Evolutionary conservation across 2,113 vertebrate genomes (phyloP).

Genomic region (Motacilla alba): DNA sequence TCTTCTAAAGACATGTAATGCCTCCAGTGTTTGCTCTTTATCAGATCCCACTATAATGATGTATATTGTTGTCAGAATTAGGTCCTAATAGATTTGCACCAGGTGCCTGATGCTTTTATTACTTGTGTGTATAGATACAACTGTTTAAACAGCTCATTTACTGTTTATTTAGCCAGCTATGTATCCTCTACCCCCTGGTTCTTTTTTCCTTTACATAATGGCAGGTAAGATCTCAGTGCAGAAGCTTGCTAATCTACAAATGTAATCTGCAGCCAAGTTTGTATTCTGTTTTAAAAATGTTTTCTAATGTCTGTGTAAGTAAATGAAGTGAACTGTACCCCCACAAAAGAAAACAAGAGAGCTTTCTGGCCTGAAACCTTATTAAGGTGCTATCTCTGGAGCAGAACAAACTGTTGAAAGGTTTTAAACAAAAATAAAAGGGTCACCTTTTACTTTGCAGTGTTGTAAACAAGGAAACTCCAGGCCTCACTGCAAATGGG

Average conservation of each 20-base stretch:
- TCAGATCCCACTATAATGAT: conserved; percentile 74
- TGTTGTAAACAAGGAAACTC: conserved; percentile 60
- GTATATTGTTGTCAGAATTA: conserved; percentile 69
- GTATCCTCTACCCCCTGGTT: not conserved
- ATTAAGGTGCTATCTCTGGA: conserved; percentile 55
- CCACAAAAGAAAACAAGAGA: conserved; percentile 16
- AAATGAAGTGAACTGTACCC: not conserved
- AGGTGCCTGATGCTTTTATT: conserved; percentile 73
- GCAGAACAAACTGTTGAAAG: conserved; percentile 72
- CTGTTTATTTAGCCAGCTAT: conserved; percentile 55
- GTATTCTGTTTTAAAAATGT: conserved; percentile 26
- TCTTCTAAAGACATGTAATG: conserved; percentile 79
- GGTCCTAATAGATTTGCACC: conserved; percentile 64
- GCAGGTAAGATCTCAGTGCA: conserved; percentile 45
- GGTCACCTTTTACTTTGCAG: conserved; percentile 66
- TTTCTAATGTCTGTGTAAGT: conserved; percentile 24
- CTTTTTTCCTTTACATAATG: conserved; percentile 31
- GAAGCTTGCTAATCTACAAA: conserved; percentile 39
- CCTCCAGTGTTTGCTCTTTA: conserved; percentile 74
- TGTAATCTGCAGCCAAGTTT: conserved; percentile 53
- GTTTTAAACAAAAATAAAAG: conserved; percentile 65
- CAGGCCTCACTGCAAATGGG: conserved; percentile 63
- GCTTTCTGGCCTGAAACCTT: conserved; percentile 38
- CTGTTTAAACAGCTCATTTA: conserved; percentile 68
- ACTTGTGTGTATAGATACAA: conserved; percentile 59